These are phyloP conservation scores for Harpalus rubripes DNA, from an alignment of 2,888 invertebrate genomes.

Conservation along the genomic window DNA sequence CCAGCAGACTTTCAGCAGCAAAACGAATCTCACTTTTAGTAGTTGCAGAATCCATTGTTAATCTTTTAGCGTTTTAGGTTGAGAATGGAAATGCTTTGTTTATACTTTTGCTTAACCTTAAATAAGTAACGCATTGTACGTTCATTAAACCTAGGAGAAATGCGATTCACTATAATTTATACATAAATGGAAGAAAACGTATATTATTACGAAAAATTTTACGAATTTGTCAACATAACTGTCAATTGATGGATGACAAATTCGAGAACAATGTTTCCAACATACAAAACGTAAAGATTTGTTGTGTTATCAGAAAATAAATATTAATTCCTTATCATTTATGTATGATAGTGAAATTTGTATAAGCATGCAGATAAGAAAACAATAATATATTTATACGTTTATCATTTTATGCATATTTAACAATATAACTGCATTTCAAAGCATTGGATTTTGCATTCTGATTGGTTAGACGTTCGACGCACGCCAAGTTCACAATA, in stretches of 20 bases:
- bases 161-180: slow-evolving; percentile 16
- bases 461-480: too few species aligned
- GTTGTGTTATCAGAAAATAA: background rate
- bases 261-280: slow-evolving; percentile 13
- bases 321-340: background rate
- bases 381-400: background rate
- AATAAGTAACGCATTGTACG: slow-evolving; percentile 4
- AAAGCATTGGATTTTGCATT: too few species aligned
- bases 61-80: background rate
- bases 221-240: slow-evolving; percentile 17
- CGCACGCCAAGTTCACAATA: too few species aligned
- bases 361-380: background rate
- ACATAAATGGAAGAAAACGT: background rate
- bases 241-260: slow-evolving; percentile 10
- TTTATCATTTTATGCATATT: background rate
- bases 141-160: background rate
- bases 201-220: slow-evolving; percentile 21
- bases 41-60: slow-evolving; percentile 43
- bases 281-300: slow-evolving; percentile 1
- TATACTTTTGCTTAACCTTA: slow-evolving; percentile 44
- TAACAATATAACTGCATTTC: background rate
- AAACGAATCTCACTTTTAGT: slow-evolving; percentile 16
- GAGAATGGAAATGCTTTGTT: slow-evolving; percentile 29
- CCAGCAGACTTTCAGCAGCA: slow-evolving; percentile 57
- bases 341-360: background rate